These are phyloP conservation scores for Meandrusa payeni DNA, from an alignment of 2,888 invertebrate genomes.

Conservation along the genomic window DNA sequence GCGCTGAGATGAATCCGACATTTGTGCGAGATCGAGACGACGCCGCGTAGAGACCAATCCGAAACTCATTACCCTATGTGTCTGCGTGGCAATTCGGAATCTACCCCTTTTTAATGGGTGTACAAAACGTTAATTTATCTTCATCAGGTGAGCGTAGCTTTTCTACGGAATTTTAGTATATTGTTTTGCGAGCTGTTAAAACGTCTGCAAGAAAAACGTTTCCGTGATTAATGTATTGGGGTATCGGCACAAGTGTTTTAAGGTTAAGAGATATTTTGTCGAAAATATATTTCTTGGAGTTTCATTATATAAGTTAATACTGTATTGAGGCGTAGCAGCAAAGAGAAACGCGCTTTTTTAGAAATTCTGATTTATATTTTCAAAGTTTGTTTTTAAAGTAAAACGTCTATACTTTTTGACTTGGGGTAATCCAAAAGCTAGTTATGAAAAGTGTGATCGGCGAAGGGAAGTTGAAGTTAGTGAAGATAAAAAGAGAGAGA, in stretches of 20 bases:
- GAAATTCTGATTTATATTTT: too few relatives aligned
- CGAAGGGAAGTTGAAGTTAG: too few relatives aligned
- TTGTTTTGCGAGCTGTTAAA: constrained; percentile 15
- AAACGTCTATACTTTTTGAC: too few relatives aligned
- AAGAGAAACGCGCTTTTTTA: too few relatives aligned
- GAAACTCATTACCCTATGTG: constrained; percentile 64
- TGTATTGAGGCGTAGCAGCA: too few relatives aligned
- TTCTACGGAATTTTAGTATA: constrained; percentile 26
- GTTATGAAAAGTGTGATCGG: too few relatives aligned
- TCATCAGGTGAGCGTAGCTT: constrained; percentile 21
- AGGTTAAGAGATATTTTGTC: not conserved
- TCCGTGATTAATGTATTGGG: constrained; percentile 18
- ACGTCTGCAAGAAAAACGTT: constrained; percentile 17
- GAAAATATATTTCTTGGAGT: not conserved
- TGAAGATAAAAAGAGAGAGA: too few relatives aligned
- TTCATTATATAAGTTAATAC: too few relatives aligned
- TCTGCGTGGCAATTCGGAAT: constrained; percentile 64
- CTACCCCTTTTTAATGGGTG: constrained; percentile 53
- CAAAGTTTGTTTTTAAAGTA: too few relatives aligned
- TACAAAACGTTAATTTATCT: constrained; percentile 38
- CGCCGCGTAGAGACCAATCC: constrained; percentile 57
- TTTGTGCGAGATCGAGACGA: too few relatives aligned
- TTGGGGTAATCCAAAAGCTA: too few relatives aligned
- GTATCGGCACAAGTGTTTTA: not conserved
- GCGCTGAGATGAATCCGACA: too few relatives aligned